Conservation (phyloP, 30 jellyfish, hydroid and myxozoan genomes). For the Pelagia noctiluca region DNA sequence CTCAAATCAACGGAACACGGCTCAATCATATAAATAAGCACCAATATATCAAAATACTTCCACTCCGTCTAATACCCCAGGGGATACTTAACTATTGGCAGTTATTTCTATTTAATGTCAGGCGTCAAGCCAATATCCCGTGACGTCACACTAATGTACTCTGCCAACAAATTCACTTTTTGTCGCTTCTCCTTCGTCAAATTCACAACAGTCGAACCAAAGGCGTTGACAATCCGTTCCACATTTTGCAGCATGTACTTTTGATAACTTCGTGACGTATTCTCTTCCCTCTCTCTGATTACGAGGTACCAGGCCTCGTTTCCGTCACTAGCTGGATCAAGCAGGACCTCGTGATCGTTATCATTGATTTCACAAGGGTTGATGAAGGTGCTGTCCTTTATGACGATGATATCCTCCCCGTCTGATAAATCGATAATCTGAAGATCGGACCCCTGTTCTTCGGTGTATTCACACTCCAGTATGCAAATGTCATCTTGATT, state of each 20-base stretch:
- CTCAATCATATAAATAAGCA: no score
- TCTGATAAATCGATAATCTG: slow-evolving; percentile 27
- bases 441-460: neutral
- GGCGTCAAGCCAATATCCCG: slow-evolving; percentile 66
- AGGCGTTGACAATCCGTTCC: slow-evolving; percentile 61
- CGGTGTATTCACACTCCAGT: slow-evolving; percentile 23
- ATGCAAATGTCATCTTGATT: slow-evolving; percentile 52
- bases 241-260: slow-evolving; percentile 40
- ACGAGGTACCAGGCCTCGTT: slow-evolving; percentile 39
- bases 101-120: no score
- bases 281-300: slow-evolving; percentile 3
- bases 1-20: no score
- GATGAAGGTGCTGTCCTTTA: slow-evolving; percentile 70
- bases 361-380: slow-evolving; percentile 61
- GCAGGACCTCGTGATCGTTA: slow-evolving; percentile 26
- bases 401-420: slow-evolving; percentile 53
- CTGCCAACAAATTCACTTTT: slow-evolving; percentile 19
- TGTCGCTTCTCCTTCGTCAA: slow-evolving; percentile 22
- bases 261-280: neutral
- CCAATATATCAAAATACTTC: no score
- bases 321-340: slow-evolving; percentile 44
- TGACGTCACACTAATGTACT: slow-evolving; percentile 50
- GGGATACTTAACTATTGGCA: no score
- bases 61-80: no score
- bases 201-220: slow-evolving; percentile 52